Evolutionary conservation across 2,888 invertebrate species (phyloP), one percentile per base, ranked within the genome.

Genomic region (Candidula unifasciata): DNA sequence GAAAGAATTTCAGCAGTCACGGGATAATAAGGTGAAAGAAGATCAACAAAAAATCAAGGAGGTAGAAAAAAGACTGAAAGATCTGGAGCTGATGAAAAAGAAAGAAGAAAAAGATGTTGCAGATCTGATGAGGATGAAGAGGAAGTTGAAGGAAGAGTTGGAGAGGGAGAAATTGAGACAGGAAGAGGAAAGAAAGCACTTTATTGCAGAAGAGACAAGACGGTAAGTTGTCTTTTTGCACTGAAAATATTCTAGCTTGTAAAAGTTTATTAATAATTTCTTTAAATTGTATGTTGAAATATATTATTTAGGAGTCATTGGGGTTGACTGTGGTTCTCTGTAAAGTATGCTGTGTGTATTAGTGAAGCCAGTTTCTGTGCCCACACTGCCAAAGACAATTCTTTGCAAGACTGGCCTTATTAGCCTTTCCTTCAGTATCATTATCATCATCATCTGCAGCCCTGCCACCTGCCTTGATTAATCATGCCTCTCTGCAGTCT

Each of bases 121-220:
- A 3, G 91, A 92, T 64, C 85, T 93, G 80, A 89, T 92, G 91
- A 88, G 92, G 57, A 87, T 88, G 88, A 92, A 92, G 85, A 89
- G 88, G 52, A 87, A 85, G 35, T 82, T 92, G 13, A 89, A 91
- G 86, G 88, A 90, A 13, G 90, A 91, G 57, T 85, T 87, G 37
- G 86, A 87, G 68, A 76, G 76, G 8, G 87, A 89, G 81, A 87
- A 87, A 83, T 76, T 82, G 54, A 44, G 27, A 24, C 57, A 73
- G n/a, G 78, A 81, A 73, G 80, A 86, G 54, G 84, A 88, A 81
- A 76, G 87, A 77, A 10, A 54, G 5, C 13, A 16, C 3, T 68
- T 74, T 2, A 35, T 64, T 35, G 76, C 57, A 85, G 88, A 87
- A 79, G 85, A 89, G 77, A 84, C 83, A 78, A 94, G 93, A 82